phyloP scores from a whole-genome alignment of 2,113 vertebrate genomes.

The Cavia aperea region DNA sequence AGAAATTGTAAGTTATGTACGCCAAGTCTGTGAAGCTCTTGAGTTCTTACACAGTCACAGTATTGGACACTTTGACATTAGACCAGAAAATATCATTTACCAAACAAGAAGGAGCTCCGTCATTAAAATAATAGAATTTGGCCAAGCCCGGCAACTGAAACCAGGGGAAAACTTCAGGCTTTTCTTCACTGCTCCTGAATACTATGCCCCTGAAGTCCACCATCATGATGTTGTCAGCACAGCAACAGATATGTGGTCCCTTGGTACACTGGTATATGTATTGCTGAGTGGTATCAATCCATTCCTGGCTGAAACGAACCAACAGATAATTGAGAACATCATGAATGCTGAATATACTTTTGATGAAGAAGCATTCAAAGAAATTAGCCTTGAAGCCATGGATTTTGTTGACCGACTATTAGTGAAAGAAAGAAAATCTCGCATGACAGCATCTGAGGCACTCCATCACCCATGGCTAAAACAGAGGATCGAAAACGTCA shows the following conservation, averaged over 20 bases:
- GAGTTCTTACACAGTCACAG: conserved; percentile 88
- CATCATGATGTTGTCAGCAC: conserved; percentile 93
- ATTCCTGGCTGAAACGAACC: conserved; percentile 96
- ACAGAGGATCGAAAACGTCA: conserved; percentile 84
- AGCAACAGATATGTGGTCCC: conserved; percentile 97
- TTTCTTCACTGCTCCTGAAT: conserved; percentile 92
- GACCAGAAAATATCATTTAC: conserved; percentile 95
- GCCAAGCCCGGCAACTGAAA: conserved; percentile 90
- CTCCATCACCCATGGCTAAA: conserved; percentile 90
- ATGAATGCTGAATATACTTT: conserved; percentile 93
- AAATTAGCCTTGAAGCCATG: conserved; percentile 88
- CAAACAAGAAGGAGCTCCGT: conserved; percentile 87
- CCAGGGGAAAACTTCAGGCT: conserved; percentile 94
- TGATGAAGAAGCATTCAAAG: conserved; percentile 94
- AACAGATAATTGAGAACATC: conserved; percentile 96
- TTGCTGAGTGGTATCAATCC: conserved; percentile 95
- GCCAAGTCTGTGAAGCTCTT: conserved; percentile 91
- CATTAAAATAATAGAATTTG: conserved; percentile 96
- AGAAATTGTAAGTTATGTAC: conserved; percentile 88
- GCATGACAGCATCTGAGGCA: conserved; percentile 94
- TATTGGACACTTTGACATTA: conserved; percentile 95
- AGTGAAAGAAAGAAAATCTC: conserved; percentile 94
- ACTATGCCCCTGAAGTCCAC: conserved; percentile 95
- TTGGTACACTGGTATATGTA: conserved; percentile 91
- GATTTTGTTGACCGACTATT: conserved; percentile 94